Percentiles rank a stretch among this genome's conserved stretches.
These are phyloP conservation scores for Onychostruthus taczanowskii DNA, from an alignment of 2,113 vertebrate genomes.

Conservation along the genomic window DNA sequence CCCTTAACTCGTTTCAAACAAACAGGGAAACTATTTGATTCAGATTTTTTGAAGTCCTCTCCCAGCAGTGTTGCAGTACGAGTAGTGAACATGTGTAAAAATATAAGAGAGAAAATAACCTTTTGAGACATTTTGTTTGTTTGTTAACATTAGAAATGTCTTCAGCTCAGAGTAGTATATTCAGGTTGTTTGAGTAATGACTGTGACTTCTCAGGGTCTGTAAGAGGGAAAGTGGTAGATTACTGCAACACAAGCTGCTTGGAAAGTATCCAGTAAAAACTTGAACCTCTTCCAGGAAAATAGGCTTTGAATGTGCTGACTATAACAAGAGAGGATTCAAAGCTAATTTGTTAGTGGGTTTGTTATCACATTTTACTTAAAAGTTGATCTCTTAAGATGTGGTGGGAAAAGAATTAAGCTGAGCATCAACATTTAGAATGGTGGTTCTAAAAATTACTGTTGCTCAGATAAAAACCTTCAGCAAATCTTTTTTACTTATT, in stretches of 20 bases:
- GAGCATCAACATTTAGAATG: conserved; percentile 17
- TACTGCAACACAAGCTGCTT: conserved; percentile 4
- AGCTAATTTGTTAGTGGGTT: conserved; percentile 51
- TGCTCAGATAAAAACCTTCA: background rate
- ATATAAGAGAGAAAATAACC: background rate
- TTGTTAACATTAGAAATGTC: conserved; percentile 11
- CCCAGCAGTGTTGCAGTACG: background rate
- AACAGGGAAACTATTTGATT: background rate
- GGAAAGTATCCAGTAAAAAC: conserved; percentile 48
- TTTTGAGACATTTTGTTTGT: background rate
- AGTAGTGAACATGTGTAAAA: background rate
- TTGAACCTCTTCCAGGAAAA: conserved; percentile 44
- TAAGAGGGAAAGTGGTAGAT: conserved; percentile 5
- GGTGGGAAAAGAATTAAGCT: background rate
- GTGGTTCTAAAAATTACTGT: background rate
- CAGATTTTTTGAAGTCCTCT: background rate
- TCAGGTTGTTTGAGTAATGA: conserved; percentile 24
- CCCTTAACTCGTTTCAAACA: background rate
- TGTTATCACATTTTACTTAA: conserved; percentile 49
- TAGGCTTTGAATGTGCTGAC: conserved; percentile 46
- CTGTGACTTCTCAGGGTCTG: background rate
- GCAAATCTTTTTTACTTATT: background rate
- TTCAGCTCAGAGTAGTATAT: background rate
- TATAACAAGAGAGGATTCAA: conserved; percentile 47
- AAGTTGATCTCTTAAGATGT: conserved; percentile 38